A percentile compares a stretch with the other conserved stretches of the same genome.
Evolutionary conservation across 2,113 vertebrate genomes (phyloP).

Genomic region (Lasiurus cinereus): DNA sequence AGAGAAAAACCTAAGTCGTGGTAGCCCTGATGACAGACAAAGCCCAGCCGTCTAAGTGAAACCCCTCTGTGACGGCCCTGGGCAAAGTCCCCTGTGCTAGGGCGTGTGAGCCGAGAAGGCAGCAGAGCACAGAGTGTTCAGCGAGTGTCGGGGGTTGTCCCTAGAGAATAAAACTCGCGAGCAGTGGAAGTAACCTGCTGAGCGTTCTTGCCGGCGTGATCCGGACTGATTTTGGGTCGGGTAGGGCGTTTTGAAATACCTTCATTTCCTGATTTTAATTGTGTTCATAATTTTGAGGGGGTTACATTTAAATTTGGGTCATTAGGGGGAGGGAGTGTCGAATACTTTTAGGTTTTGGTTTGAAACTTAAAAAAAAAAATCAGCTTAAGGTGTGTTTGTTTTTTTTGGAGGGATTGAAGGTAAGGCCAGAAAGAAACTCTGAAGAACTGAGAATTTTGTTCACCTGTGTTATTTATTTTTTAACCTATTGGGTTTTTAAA

Average conservation of each 20-base stretch:
- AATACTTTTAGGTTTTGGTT: not conserved
- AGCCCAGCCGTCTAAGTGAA: not conserved
- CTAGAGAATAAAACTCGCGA: not conserved
- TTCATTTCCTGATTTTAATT: slow-evolving; percentile 28
- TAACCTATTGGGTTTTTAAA: not conserved
- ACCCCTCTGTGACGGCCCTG: not conserved
- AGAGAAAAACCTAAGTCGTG: not conserved
- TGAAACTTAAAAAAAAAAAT: slow-evolving; percentile 30
- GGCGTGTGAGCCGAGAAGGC: not conserved
- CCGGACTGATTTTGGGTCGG: not conserved
- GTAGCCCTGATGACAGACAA: not conserved
- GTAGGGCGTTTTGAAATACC: not conserved
- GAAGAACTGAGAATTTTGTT: slow-evolving; percentile 41
- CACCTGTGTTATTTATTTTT: not conserved
- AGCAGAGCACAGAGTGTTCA: not conserved
- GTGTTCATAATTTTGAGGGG: not conserved
- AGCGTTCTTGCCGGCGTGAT: not conserved
- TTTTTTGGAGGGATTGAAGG: not conserved
- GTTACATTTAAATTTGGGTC: not conserved
- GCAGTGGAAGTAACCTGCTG: not conserved
- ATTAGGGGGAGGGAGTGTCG: no score
- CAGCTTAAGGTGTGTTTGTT: not conserved
- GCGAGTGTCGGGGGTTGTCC: no score
- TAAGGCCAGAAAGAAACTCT: not conserved
- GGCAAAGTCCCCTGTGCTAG: not conserved